These are phyloP conservation scores for Crocodylus rhombifer DNA, from an alignment of 2,797 vertebrate species.

Conservation along the genomic window DNA sequence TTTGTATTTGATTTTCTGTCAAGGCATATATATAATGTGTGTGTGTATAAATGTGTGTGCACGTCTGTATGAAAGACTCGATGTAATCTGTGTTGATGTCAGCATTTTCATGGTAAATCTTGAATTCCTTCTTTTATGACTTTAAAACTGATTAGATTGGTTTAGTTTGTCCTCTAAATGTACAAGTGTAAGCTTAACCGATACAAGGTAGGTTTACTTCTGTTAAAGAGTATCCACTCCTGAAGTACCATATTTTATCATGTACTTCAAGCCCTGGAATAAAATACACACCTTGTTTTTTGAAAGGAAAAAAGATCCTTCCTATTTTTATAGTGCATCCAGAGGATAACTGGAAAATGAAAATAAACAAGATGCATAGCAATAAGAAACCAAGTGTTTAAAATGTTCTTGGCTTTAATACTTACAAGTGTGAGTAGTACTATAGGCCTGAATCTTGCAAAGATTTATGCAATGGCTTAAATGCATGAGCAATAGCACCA, in stretches of 20 bases:
- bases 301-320: background rate
- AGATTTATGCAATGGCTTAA: background rate
- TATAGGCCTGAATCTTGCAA: background rate
- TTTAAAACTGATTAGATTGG: background rate
- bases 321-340: background rate
- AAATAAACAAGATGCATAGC: background rate
- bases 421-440: constrained; percentile 7
- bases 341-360: background rate
- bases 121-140: background rate
- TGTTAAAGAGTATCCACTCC: background rate
- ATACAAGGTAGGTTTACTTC: background rate
- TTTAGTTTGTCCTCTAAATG: background rate
- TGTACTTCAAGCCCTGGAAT: too few relatives aligned
- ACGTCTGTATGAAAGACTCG: background rate
- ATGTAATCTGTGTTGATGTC: background rate
- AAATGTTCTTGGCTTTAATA: constrained; percentile 17
- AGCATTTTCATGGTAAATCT: background rate
- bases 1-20: background rate
- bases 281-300: too few relatives aligned
- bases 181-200: background rate
- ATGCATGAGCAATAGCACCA: background rate
- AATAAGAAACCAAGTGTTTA: background rate
- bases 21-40: background rate
- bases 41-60: background rate
- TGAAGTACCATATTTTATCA: too few relatives aligned